A percentile compares a stretch with the other conserved stretches of the same genome.
Evolutionary conservation across 2,888 invertebrate species (phyloP).

Genomic region (Synergus laeviventris): DNA sequence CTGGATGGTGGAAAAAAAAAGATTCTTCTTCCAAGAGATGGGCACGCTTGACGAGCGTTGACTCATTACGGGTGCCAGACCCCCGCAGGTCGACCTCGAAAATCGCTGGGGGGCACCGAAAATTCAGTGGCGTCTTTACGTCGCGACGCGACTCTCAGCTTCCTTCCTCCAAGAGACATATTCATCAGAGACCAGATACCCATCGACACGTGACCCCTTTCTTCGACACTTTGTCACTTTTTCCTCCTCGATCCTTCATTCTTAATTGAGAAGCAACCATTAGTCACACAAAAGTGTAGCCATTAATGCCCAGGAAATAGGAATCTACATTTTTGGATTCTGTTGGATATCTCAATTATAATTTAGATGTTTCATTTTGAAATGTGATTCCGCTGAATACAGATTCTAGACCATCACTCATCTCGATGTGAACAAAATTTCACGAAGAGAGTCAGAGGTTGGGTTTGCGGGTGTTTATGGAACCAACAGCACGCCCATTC

Average conservation of each 20-base stretch:
- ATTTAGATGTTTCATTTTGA: background rate
- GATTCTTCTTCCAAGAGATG: slow-evolving; percentile 52
- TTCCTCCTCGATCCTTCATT: background rate
- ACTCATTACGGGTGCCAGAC: slow-evolving; percentile 72
- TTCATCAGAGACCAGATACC: slow-evolving; percentile 32
- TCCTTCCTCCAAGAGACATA: slow-evolving; percentile 37
- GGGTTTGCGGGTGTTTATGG: slow-evolving; percentile 68
- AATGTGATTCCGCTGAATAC: background rate
- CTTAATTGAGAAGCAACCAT: slow-evolving; percentile 16
- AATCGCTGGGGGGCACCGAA: slow-evolving; percentile 63
- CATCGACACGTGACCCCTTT: slow-evolving; percentile 34
- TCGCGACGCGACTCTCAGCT: slow-evolving; percentile 53
- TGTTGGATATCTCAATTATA: background rate
- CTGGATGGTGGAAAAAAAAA: slow-evolving; percentile 46
- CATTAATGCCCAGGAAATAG: no score
- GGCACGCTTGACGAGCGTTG: slow-evolving; percentile 61
- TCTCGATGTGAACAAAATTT: slow-evolving; percentile 56
- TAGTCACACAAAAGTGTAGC: background rate
- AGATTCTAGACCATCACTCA: slow-evolving; percentile 58
- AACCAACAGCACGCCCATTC: slow-evolving; percentile 66
- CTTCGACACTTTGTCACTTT: slow-evolving; percentile 10
- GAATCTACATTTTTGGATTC: no score
- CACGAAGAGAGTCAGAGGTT: slow-evolving; percentile 53
- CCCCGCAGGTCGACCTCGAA: slow-evolving; percentile 68
- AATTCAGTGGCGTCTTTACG: slow-evolving; percentile 59